phyloP scores from a whole-genome alignment of 2,797 vertebrate genomes.

The Iguana delicatissima region DNA sequence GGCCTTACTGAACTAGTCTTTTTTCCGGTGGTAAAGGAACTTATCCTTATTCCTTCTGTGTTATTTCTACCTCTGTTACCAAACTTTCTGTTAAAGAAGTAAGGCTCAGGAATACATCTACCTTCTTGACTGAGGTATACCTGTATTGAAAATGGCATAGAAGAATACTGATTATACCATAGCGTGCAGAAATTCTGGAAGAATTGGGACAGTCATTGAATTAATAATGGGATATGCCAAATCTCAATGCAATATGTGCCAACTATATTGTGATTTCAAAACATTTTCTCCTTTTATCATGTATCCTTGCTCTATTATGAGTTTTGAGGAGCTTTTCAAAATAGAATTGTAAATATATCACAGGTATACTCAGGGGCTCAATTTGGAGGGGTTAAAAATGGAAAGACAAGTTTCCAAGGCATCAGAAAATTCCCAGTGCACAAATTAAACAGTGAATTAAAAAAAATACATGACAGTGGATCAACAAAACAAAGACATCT shows the following conservation, averaged over 20 bases:
- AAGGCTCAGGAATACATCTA: no score
- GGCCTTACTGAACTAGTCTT: no score
- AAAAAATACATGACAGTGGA: not conserved
- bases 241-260: not conserved
- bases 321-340: not conserved
- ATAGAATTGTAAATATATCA: not conserved
- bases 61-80: no score
- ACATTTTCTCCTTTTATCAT: not conserved
- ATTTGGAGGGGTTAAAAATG: constrained; percentile 23
- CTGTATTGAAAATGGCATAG: not conserved
- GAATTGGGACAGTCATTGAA: not conserved
- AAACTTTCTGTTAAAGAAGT: no score
- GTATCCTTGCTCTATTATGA: not conserved
- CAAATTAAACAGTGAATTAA: constrained; percentile 9
- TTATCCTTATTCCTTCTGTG: no score
- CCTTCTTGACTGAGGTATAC: no score
- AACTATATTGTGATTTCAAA: constrained; percentile 4
- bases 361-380: not conserved
- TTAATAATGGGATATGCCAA: not conserved
- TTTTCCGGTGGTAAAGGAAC: no score
- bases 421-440: constrained; percentile 10
- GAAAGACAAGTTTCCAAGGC: constrained; percentile 14
- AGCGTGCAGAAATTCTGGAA: not conserved
- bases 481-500: constrained; percentile 21
- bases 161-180: not conserved